phyloP scores from a whole-genome alignment of 2,113 vertebrate species.

The Varanus salvator region DNA sequence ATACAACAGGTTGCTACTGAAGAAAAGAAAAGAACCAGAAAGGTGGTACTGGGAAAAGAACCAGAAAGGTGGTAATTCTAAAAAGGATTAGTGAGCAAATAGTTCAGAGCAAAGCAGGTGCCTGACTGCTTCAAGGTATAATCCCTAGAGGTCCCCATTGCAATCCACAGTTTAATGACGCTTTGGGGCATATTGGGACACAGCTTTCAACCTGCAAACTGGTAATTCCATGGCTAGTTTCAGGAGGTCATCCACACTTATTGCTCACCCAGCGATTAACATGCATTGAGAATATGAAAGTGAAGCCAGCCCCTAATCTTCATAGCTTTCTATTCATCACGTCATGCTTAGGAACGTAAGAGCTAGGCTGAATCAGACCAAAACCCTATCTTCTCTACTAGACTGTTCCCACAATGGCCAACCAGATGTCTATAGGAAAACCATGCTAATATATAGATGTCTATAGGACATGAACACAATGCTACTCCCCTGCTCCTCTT shows the following conservation, averaged over 20 bases:
- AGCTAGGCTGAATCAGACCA: background rate
- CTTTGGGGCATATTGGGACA: background rate
- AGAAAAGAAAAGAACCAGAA: background rate
- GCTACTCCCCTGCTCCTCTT: no score
- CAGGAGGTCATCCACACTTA: background rate
- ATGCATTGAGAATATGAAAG: background rate
- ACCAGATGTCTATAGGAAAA: background rate
- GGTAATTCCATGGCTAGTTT: background rate
- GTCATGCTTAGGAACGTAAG: background rate
- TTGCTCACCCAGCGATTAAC: background rate
- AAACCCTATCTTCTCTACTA: background rate
- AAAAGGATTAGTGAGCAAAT: background rate
- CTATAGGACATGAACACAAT: no score
- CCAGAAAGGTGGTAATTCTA: background rate
- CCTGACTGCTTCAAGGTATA: background rate
- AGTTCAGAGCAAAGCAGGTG: background rate
- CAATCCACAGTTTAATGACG: background rate
- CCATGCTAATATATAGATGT: background rate
- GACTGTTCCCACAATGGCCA: background rate
- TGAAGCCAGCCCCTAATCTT: background rate
- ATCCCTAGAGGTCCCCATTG: background rate
- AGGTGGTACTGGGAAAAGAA: background rate
- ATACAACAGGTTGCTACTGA: background rate
- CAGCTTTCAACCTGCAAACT: background rate
- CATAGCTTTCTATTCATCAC: background rate